A percentile compares a stretch with the other conserved stretches of the same genome.
Evolutionary conservation across 2,888 invertebrate species (phyloP).

Genomic region (Drosophila kuntzei): DNA sequence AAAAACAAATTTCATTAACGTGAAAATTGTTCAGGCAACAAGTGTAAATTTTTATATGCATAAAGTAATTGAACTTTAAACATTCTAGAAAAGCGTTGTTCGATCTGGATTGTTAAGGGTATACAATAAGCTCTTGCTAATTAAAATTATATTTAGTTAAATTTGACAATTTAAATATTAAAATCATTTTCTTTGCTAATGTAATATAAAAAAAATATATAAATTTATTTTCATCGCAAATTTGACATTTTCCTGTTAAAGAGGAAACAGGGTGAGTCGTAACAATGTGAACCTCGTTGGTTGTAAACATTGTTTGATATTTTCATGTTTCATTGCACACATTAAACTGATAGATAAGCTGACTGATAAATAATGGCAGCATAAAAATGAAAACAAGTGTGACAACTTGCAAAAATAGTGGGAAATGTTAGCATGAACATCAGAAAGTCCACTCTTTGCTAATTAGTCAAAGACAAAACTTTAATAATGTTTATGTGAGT

Average conservation of each 20-base stretch:
- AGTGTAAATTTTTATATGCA: no score
- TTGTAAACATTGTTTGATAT: neutral
- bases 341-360: neutral
- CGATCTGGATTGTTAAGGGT: no score
- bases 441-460: slow-evolving; percentile 8
- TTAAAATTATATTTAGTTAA: neutral
- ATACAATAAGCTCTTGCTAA: neutral
- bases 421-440: neutral
- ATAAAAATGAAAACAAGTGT: neutral
- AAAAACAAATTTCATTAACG: no score
- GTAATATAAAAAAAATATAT: no score
- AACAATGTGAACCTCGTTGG: neutral
- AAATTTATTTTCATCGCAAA: neutral
- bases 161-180: neutral
- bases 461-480: slow-evolving; percentile 45
- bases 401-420: neutral
- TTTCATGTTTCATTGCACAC: neutral
- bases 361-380: neutral
- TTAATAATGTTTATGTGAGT: slow-evolving; percentile 25
- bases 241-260: no score
- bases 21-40: no score
- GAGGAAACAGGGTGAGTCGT: neutral
- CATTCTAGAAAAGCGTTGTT: no score
- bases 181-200: neutral
- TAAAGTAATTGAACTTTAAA: no score